Evolutionary conservation across 2,113 vertebrate species (phyloP).

Genomic region (Podarcis muralis): DNA sequence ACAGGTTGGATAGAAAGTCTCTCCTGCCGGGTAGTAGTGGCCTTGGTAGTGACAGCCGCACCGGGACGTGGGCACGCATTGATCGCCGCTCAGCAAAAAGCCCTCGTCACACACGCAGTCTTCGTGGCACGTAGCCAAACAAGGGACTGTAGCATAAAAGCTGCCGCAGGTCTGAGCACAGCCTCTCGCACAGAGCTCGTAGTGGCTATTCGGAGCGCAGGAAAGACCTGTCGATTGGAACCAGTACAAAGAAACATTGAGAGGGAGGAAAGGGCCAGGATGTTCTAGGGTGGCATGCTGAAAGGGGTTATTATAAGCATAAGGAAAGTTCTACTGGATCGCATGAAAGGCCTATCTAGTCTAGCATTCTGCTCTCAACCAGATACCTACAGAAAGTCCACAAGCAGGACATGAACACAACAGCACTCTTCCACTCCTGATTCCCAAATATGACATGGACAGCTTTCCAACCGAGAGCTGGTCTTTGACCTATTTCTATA

Average conservation of each 20-base stretch:
- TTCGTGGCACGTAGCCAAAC: slow-evolving; percentile 66
- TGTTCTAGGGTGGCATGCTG: too few relatives aligned
- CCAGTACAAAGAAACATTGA: background rate
- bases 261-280: too few relatives aligned
- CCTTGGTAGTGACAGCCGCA: slow-evolving; percentile 73
- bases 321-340: background rate
- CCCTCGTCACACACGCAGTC: slow-evolving; percentile 74
- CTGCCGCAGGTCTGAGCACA: slow-evolving; percentile 72
- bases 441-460: too few relatives aligned
- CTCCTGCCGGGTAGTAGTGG: slow-evolving; percentile 67
- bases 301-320: background rate
- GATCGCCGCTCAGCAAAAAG: slow-evolving; percentile 71
- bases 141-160: slow-evolving; percentile 55
- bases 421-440: too few relatives aligned
- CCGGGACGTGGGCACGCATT: slow-evolving; percentile 71
- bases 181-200: slow-evolving; percentile 68
- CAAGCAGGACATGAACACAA: too few relatives aligned
- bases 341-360: background rate
- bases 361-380: background rate
- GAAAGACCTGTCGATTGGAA: background rate
- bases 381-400: background rate
- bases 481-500: background rate
- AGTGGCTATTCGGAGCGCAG: slow-evolving; percentile 75
- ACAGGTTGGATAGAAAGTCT: slow-evolving; percentile 59
- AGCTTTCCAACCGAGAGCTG: background rate